Conservation (phyloP, 2,888 invertebrate genomes). For the Agonopterix alstromeriana region DNA sequence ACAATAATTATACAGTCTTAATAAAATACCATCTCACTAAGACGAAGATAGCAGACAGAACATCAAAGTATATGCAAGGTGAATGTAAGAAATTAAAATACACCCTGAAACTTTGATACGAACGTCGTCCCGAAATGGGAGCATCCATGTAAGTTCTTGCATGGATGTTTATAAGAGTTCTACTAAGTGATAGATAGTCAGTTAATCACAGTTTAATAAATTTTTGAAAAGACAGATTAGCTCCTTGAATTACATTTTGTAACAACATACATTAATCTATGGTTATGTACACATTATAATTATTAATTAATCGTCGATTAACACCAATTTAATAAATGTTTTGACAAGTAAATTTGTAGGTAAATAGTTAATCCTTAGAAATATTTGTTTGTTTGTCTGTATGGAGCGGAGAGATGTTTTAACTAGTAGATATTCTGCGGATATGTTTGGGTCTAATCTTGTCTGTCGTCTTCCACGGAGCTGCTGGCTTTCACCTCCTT, state of each 20-base stretch:
- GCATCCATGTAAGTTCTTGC: too few relatives aligned
- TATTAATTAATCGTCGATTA: slow-evolving; percentile 48
- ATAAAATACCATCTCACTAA: slow-evolving; percentile 13
- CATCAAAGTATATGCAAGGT: too few relatives aligned
- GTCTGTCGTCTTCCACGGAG: slow-evolving; percentile 61
- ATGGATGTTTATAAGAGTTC: too few relatives aligned
- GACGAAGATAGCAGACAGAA: too few relatives aligned
- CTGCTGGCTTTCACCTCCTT: slow-evolving; percentile 65
- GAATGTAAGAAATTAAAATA: too few relatives aligned
- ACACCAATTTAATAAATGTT: slow-evolving; percentile 57
- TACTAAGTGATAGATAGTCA: too few relatives aligned
- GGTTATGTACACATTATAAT: slow-evolving; percentile 13
- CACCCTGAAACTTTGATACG: too few relatives aligned
- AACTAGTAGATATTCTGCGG: slow-evolving; percentile 32
- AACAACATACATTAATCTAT: slow-evolving; percentile 40
- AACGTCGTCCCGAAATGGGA: too few relatives aligned
- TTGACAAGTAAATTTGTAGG: slow-evolving; percentile 35
- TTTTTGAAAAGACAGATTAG: not conserved
- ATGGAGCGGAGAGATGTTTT: slow-evolving; percentile 42
- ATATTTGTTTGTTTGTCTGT: slow-evolving; percentile 22
- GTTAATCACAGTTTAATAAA: too few relatives aligned
- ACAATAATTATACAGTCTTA: slow-evolving; percentile 29
- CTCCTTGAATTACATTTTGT: slow-evolving; percentile 16
- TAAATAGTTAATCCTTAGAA: slow-evolving; percentile 27
- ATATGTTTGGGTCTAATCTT: slow-evolving; percentile 41